phyloP scores from a whole-genome alignment of 2,888 invertebrate species.

The Drosophila greeni region DNA sequence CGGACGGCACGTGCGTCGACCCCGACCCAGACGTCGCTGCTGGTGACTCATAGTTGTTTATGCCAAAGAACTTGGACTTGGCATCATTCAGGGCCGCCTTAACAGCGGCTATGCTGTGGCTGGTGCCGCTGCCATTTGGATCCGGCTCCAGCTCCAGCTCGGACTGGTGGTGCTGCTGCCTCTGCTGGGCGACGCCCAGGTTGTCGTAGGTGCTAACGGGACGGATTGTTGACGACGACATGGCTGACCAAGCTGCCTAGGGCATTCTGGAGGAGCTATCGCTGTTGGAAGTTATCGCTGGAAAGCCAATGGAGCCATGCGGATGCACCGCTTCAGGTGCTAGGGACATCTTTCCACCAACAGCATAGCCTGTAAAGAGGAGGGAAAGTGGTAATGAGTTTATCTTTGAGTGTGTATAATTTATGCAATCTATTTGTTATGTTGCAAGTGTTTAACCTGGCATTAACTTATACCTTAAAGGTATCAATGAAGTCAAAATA shows the following conservation, averaged over 20 bases:
- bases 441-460: background rate
- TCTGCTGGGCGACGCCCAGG: slow-evolving; percentile 58
- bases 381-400: background rate
- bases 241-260: slow-evolving; percentile 39
- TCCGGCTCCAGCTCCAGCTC: slow-evolving; percentile 35
- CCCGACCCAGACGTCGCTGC: background rate
- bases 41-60: slow-evolving; percentile 64
- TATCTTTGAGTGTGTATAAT: no score
- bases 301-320: background rate
- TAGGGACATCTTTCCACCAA: slow-evolving; percentile 20
- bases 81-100: slow-evolving; percentile 78
- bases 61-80: slow-evolving; percentile 78
- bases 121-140: slow-evolving; percentile 50
- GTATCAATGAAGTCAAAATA: background rate
- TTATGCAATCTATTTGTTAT: background rate
- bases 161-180: slow-evolving; percentile 21
- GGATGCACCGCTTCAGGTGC: background rate
- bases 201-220: slow-evolving; percentile 79
- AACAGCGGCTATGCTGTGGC: slow-evolving; percentile 75
- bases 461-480: background rate
- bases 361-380: slow-evolving; percentile 23
- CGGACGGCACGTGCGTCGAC: slow-evolving; percentile 14
- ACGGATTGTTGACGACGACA: slow-evolving; percentile 68
- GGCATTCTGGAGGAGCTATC: slow-evolving; percentile 4
- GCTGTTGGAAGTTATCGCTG: background rate